Base-by-base conservation (phyloP, 2,888 invertebrate genomes). In the Standfussiana lucernea region DNA sequence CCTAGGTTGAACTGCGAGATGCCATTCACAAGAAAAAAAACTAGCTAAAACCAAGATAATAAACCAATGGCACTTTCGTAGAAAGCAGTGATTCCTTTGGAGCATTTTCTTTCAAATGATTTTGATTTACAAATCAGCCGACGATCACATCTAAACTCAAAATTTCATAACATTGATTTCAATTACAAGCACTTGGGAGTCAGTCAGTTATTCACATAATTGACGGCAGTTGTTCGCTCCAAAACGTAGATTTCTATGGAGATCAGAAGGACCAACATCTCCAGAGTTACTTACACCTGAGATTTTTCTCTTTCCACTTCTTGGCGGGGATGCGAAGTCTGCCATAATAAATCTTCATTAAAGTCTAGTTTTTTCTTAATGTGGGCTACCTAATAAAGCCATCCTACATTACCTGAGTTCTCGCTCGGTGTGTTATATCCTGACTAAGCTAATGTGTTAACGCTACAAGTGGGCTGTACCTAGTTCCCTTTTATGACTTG, bases 391-490 rank as follows among this genome's bases (percentile, higher is more conserved):
- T 50, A 56, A 65, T 80, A 75, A 35, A 84, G 70, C 28, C 70
- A 69, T 80, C 53, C 35, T 13, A 67, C n/a, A 62, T 75, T 81
- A 72, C 66, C 75, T 75, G 72, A n/a, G 73, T 73, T 78, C 77
- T 61, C 45, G 64, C 72, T 61, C 66, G 72, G 8, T 71, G 76
- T 56, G 71, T 68, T 85, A 72, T 62, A 62, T 83, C 64, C 53
- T 40, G 45, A 32, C 64, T 45, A 64, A 62, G 65, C 69, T 75
- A 72, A 80, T 81, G 79, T 85, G 75, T 88, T 88, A 79, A 59
- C 64, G 56, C 72, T 72, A 74, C 21, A 88, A 83, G 79, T 88
- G 77, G 89, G 87, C 81, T 64, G 72, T 79, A 78, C 72, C 74
- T 88, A 82, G 77, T 71, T 77, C 88, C 80, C 78, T 80, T 88